These are phyloP conservation scores for Porites australiensis DNA, from an alignment of 64 coral and sea anemone genomes.

Conservation along the genomic window DNA sequence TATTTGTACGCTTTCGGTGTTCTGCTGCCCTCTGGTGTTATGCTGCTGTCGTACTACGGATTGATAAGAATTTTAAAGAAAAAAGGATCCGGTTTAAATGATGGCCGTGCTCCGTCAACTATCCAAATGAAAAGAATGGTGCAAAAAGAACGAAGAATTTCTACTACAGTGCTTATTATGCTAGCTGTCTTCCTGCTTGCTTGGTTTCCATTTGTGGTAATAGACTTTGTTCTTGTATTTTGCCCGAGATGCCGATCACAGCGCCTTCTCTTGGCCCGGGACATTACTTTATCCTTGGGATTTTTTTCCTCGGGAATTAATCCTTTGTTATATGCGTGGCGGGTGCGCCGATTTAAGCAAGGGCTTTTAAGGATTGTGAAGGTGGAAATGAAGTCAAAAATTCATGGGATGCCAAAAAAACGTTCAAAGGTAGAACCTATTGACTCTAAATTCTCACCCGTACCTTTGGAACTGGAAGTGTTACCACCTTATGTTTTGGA, in stretches of 20 bases:
- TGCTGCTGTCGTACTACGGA: conserved; percentile 43
- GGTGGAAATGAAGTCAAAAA: neutral
- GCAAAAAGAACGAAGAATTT: conserved; percentile 42
- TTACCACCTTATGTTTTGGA: too few species aligned
- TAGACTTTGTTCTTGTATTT: conserved; percentile 63
- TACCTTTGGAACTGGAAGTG: neutral
- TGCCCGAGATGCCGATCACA: conserved; percentile 26
- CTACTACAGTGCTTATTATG: conserved; percentile 66
- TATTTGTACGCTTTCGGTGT: conserved; percentile 68
- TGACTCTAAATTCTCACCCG: neutral
- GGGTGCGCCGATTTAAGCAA: conserved; percentile 46
- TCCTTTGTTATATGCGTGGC: conserved; percentile 50
- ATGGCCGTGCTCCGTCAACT: neutral
- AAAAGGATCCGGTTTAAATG: conserved; percentile 24
- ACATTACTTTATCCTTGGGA: conserved; percentile 49
- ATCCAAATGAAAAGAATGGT: conserved; percentile 21
- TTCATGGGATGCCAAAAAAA: neutral
- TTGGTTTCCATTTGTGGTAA: conserved; percentile 62
- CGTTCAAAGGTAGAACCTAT: neutral
- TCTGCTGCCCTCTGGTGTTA: conserved; percentile 16
- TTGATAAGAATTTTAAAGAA: conserved; percentile 46
- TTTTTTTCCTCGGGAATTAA: conserved; percentile 55
- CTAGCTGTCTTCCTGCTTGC: conserved; percentile 33
- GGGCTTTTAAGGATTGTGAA: conserved; percentile 23
- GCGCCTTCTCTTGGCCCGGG: conserved; percentile 12